These are phyloP conservation scores for Gallinago stenura DNA, from an alignment of 2,797 vertebrate species.

Conservation along the genomic window DNA sequence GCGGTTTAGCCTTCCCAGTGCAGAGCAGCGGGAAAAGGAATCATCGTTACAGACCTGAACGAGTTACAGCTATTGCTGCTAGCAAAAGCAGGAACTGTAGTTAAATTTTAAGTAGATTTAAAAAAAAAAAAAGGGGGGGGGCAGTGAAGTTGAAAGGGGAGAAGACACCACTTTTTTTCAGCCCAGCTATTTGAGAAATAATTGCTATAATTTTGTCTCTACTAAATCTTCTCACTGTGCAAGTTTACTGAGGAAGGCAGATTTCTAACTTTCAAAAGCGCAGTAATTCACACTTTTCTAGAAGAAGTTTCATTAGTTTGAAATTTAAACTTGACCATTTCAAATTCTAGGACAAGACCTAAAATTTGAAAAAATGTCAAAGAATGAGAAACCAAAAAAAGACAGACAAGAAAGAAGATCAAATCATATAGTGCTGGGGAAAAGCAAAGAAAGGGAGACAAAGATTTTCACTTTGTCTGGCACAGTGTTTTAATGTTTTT, in stretches of 20 bases:
- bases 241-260: background rate
- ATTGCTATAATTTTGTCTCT: slow-evolving; percentile 46
- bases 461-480: slow-evolving; percentile 12
- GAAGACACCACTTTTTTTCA: slow-evolving; percentile 2
- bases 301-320: background rate
- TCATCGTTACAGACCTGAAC: background rate
- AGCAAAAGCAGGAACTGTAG: background rate
- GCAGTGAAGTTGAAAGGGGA: background rate
- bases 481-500: slow-evolving; percentile 22
- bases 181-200: slow-evolving; percentile 4
- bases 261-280: background rate
- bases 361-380: background rate
- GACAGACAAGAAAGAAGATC: background rate
- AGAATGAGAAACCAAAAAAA: background rate
- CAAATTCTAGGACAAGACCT: background rate
- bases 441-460: background rate
- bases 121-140: no score
- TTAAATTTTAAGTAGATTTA: background rate
- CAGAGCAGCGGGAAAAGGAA: background rate
- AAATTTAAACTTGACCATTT: slow-evolving; percentile 39
- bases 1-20: background rate
- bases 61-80: background rate
- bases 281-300: background rate
- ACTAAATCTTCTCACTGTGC: slow-evolving; percentile 17
- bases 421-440: background rate